These are phyloP conservation scores for Eupithecia subfuscata DNA, from an alignment of 2,888 invertebrate species.

Conservation along the genomic window DNA sequence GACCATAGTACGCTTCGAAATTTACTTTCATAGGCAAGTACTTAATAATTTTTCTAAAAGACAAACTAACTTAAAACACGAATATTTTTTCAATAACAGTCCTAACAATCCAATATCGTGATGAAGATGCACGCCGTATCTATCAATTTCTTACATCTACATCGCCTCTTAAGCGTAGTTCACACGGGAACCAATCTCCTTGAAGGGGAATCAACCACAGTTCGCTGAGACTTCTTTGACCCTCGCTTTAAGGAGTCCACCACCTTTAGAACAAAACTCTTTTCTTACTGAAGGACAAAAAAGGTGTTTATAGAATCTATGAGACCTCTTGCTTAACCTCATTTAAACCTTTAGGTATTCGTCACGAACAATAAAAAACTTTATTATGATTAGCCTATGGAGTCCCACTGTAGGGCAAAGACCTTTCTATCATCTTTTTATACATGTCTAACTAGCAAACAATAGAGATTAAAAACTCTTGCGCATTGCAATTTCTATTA, in stretches of 20 bases:
- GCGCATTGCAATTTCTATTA: background rate
- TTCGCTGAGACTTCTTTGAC: conserved; percentile 50
- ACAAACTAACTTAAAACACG: background rate
- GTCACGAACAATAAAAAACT: background rate
- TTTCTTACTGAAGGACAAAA: background rate
- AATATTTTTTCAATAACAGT: background rate
- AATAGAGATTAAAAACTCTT: background rate
- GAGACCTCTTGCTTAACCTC: background rate
- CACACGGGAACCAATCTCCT: conserved; percentile 81
- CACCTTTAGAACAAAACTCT: conserved; percentile 15
- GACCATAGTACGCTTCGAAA: no score
- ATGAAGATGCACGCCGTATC: conserved; percentile 13
- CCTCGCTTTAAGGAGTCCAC: conserved; percentile 31
- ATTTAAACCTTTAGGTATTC: background rate
- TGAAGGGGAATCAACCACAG: conserved; percentile 64
- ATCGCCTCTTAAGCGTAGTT: conserved; percentile 58
- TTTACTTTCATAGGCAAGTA: no score
- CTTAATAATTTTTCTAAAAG: no score
- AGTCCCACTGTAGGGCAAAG: background rate
- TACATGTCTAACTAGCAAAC: background rate
- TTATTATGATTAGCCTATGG: background rate
- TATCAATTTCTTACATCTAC: conserved; percentile 46
- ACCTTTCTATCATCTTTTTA: background rate
- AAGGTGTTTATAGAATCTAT: background rate
- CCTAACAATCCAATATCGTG: background rate